phyloP scores from a whole-genome alignment of 2,888 invertebrate species.

The Cacoxenus indagator region DNA sequence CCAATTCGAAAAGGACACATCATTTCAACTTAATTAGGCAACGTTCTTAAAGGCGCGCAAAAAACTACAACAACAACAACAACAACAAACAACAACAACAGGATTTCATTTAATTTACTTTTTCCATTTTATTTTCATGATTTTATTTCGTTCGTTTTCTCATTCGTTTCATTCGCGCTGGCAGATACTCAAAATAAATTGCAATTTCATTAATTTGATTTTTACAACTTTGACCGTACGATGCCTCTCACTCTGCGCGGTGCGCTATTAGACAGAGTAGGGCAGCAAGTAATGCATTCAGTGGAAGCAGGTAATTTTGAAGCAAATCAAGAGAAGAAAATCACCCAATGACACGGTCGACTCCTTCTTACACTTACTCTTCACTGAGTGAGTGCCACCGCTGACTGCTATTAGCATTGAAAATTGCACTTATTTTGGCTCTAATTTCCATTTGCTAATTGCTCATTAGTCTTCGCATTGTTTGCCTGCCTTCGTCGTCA shows the following conservation, averaged over 20 bases:
- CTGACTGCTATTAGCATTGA: conserved; percentile 10
- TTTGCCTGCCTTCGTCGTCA: conserved; percentile 15
- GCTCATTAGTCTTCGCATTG: conserved; percentile 52
- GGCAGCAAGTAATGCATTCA: not conserved
- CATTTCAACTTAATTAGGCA: conserved; percentile 53
- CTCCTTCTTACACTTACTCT: not conserved
- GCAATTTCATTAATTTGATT: not conserved
- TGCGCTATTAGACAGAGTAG: not conserved
- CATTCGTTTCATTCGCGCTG: not conserved
- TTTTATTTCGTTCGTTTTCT: not conserved
- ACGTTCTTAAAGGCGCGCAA: not conserved
- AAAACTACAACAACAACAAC: conserved; percentile 11
- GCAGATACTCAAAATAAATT: not conserved
- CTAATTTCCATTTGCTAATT: conserved; percentile 55
- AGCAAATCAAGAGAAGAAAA: too few relatives aligned
- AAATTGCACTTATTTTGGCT: conserved; percentile 21
- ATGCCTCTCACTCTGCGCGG: too few relatives aligned
- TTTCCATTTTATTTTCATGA: not conserved
- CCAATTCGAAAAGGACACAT: not conserved
- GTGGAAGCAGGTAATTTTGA: too few relatives aligned
- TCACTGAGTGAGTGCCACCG: not conserved
- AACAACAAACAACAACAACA: not conserved
- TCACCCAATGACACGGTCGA: too few relatives aligned
- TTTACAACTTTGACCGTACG: not conserved
- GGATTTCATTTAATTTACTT: not conserved